These are phyloP conservation scores for Rallus crepitans DNA, from an alignment of 2,797 vertebrate species.

Conservation along the genomic window DNA sequence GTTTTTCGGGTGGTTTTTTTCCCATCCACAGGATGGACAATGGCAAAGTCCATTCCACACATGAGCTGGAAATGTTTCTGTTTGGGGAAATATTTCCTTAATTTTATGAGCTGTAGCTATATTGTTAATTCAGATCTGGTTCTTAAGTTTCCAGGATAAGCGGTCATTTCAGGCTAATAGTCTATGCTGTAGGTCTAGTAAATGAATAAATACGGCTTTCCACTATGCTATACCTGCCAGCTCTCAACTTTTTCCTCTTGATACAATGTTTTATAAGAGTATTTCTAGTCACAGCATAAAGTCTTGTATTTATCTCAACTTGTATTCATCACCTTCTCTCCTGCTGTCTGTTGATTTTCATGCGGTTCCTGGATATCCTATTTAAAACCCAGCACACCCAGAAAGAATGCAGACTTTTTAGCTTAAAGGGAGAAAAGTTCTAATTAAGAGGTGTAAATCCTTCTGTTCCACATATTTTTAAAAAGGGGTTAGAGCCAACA, in stretches of 20 bases:
- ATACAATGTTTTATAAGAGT: neutral
- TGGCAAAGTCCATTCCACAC: neutral
- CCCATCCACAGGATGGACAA: neutral
- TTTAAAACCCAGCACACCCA: slow-evolving; percentile 12
- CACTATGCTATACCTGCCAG: slow-evolving; percentile 3
- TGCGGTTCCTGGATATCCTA: neutral
- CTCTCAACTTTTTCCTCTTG: slow-evolving; percentile 11
- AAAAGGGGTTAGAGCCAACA: slow-evolving; percentile 44
- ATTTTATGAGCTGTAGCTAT: slow-evolving; percentile 62
- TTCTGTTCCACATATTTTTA: slow-evolving; percentile 62
- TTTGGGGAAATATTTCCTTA: slow-evolving; percentile 68
- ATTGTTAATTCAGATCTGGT: slow-evolving; percentile 64
- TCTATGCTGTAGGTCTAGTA: slow-evolving; percentile 69
- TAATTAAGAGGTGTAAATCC: slow-evolving; percentile 73
- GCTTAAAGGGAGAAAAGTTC: slow-evolving; percentile 29
- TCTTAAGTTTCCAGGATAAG: slow-evolving; percentile 52
- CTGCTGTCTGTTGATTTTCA: neutral
- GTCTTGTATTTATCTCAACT: neutral
- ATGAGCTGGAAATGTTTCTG: slow-evolving; percentile 17
- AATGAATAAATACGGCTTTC: slow-evolving; percentile 42
- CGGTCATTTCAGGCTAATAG: slow-evolving; percentile 49
- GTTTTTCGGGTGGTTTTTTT: neutral
- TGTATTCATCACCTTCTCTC: neutral
- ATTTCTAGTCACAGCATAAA: slow-evolving; percentile 22
- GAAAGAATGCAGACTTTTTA: slow-evolving; percentile 38